Evolutionary conservation across 2,888 invertebrate species (phyloP).

Genomic region (Troglohyphantes excavatus): DNA sequence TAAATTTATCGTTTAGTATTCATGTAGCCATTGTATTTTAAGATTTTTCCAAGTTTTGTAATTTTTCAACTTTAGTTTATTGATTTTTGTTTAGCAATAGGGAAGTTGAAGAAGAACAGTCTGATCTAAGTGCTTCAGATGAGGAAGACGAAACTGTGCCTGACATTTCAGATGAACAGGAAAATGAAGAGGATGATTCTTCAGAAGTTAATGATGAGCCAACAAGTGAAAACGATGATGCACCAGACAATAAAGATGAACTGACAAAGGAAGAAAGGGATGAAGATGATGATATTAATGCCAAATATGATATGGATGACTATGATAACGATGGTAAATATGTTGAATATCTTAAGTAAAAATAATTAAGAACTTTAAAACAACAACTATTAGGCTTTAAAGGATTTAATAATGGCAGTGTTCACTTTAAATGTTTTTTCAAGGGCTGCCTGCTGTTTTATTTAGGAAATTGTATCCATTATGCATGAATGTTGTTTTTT

Average conservation of each 20-base stretch:
- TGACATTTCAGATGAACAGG: background rate
- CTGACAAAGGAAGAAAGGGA: conserved; percentile 84
- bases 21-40: too few relatives aligned
- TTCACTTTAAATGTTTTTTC: too few relatives aligned
- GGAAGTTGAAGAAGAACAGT: background rate
- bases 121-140: background rate
- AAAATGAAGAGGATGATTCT: conserved; percentile 60
- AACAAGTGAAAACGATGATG: conserved; percentile 81
- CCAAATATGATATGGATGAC: conserved; percentile 85
- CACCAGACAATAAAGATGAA: conserved; percentile 36
- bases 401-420: too few relatives aligned
- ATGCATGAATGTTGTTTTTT: too few relatives aligned
- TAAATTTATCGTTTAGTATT: too few relatives aligned
- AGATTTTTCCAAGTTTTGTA: too few relatives aligned
- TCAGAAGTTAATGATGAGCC: conserved; percentile 80
- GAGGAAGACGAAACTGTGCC: background rate
- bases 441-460: too few relatives aligned
- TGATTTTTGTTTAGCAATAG: background rate
- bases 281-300: conserved; percentile 90
- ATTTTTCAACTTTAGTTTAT: too few relatives aligned
- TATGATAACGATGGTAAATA: conserved; percentile 82
- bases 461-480: too few relatives aligned
- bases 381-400: too few relatives aligned
- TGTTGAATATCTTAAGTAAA: too few relatives aligned
- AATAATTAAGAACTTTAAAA: too few relatives aligned